These are phyloP conservation scores for Aplochiton taeniatus DNA, from an alignment of 2,797 vertebrate species.

Conservation along the genomic window DNA sequence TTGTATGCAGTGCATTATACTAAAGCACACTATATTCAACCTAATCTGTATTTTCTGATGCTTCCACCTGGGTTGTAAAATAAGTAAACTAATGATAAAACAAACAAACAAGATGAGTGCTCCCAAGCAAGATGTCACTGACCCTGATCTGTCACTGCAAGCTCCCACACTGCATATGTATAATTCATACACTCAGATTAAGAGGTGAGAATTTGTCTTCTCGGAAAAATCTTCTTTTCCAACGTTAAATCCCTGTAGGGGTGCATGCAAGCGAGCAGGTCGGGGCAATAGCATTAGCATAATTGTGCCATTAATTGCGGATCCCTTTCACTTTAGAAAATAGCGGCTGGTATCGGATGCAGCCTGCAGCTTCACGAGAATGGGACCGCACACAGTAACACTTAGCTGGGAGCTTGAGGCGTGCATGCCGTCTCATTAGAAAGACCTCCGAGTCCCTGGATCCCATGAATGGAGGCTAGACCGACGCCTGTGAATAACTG, in stretches of 20 bases:
- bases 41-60: too few relatives aligned
- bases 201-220: neutral
- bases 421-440: constrained; percentile 71
- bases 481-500: constrained; percentile 69
- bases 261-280: constrained; percentile 16
- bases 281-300: constrained; percentile 34
- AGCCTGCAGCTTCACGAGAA: constrained; percentile 40
- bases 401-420: constrained; percentile 53
- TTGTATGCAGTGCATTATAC: too few relatives aligned
- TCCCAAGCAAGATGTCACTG: too few relatives aligned
- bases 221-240: constrained; percentile 11
- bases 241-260: constrained; percentile 14
- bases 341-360: constrained; percentile 16
- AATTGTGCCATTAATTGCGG: constrained; percentile 43
- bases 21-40: too few relatives aligned
- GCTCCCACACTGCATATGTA: too few relatives aligned
- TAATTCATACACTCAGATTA: too few relatives aligned
- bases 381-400: constrained; percentile 52
- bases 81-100: too few relatives aligned
- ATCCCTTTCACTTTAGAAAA: constrained; percentile 30
- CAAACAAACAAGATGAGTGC: too few relatives aligned
- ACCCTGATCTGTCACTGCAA: too few relatives aligned
- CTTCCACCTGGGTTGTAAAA: too few relatives aligned
- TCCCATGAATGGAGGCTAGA: constrained; percentile 43
- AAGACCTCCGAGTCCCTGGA: constrained; percentile 55